phyloP scores from a whole-genome alignment of 2,888 invertebrate genomes.

The Ommatoiulus sabulosus region DNA sequence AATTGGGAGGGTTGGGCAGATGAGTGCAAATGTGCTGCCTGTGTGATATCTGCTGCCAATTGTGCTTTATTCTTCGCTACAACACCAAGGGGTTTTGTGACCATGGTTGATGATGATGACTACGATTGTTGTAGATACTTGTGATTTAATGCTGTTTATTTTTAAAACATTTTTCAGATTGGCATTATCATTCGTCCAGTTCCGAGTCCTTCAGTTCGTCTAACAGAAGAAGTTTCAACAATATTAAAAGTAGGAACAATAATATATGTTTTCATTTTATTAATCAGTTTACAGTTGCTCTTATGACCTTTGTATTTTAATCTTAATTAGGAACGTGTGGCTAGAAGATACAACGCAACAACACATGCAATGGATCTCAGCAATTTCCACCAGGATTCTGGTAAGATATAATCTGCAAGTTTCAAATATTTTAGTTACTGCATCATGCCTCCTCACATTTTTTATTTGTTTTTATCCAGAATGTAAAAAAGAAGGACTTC shows the following conservation, averaged over 20 bases:
- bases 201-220: background rate
- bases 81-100: too few relatives aligned
- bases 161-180: background rate
- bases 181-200: background rate
- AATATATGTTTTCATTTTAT: background rate
- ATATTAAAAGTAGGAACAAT: conserved; percentile 45
- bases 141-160: background rate
- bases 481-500: background rate
- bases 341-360: background rate
- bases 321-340: conserved; percentile 16
- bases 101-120: too few relatives aligned
- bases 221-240: background rate
- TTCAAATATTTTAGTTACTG: background rate
- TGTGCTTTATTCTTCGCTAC: too few relatives aligned
- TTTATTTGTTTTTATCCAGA: background rate
- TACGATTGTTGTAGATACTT: too few relatives aligned
- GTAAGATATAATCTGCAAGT: conserved; percentile 38
- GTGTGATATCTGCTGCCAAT: too few relatives aligned
- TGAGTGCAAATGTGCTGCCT: too few relatives aligned
- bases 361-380: conserved; percentile 9
- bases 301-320: background rate
- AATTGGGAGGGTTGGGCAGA: too few relatives aligned
- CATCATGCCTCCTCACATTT: background rate
- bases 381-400: conserved; percentile 47
- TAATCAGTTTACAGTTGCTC: background rate